Base-by-base conservation (phyloP, 2,888 invertebrate genomes). In the Hypselothyrea guttata region DNA sequence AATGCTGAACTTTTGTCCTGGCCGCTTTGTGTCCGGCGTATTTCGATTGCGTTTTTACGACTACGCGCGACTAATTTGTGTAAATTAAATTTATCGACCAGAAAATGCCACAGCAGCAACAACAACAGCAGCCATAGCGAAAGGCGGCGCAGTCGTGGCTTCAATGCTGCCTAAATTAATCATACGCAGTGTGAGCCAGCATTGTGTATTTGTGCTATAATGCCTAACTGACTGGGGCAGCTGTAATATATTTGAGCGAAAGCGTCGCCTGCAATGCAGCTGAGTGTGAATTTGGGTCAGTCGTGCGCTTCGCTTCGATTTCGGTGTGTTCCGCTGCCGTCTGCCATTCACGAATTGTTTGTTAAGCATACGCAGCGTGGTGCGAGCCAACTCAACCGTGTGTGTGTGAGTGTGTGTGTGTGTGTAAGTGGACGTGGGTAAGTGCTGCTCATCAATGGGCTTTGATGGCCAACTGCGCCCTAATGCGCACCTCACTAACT, bases 61-160 rank as follows among this genome's bases (percentile, higher is more conserved):
- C 84, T 67, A 84, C 51, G 84, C 84, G 76, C 70, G 79, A 81
- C 85, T 81, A 81, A 81, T 81, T 81, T 85, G 81, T 85, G 85
- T 85, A 85, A 81, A 85, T 81, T 81, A 81, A 85, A 81, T 81
- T 81, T 85, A 85, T 81, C 81, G 84, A 81, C 85, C 85, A 79
- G 85, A 83, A 85, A 85, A 83, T 79, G 71, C 66, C 71, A 63
- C 79, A 85, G 22, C 5, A 22, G 5, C 22, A 22, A 5, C 5
- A 22, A 22, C 22, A 22, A 5, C 73, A 85, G 72, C 83, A 84
- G 77, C 82, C 81, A 59, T 42, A 46, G 48, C 45, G 15, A 47
- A 28, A 27, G 46, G 4, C 28, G 42, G n/a, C n/a, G n/a, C n/a
- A n/a, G n/a, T n/a, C n/a, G n/a, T n/a, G n/a, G 56, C 37, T 44